These are phyloP conservation scores for Charadrius vociferus DNA, from an alignment of 2,113 vertebrate species.

Conservation along the genomic window DNA sequence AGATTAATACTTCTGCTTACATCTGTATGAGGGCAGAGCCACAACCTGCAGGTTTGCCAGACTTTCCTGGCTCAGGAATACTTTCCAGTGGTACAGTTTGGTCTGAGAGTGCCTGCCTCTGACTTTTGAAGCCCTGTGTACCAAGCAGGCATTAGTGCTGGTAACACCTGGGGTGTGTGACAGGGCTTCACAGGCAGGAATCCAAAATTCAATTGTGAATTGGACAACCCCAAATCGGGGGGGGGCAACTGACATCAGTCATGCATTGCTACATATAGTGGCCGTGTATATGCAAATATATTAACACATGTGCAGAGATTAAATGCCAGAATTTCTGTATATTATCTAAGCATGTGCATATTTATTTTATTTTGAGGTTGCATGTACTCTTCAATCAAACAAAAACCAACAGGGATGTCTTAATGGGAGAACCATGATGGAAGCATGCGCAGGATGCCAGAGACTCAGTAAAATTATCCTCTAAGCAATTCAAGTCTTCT, in stretches of 20 bases:
- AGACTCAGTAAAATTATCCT: constrained; percentile 13
- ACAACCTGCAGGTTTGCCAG: background rate
- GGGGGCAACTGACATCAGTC: background rate
- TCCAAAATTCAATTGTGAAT: background rate
- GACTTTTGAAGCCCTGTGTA: background rate
- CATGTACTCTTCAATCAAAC: background rate
- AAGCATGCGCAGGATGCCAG: background rate
- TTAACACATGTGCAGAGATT: background rate
- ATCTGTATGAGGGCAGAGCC: background rate
- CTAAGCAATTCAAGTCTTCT: background rate
- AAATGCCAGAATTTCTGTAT: background rate
- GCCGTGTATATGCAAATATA: background rate
- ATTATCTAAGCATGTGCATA: background rate
- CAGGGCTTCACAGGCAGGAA: background rate
- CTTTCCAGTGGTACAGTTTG: background rate
- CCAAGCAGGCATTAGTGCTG: background rate
- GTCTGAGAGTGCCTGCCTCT: background rate
- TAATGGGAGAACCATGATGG: background rate
- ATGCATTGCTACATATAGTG: background rate
- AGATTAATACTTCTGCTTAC: background rate
- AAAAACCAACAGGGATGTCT: background rate
- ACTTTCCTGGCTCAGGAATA: background rate
- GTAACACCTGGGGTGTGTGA: background rate
- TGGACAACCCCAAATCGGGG: background rate
- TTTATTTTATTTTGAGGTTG: constrained; percentile 11